These are phyloP conservation scores for Sardinella longiceps DNA, from an alignment of 2,797 vertebrate species.

Conservation along the genomic window DNA sequence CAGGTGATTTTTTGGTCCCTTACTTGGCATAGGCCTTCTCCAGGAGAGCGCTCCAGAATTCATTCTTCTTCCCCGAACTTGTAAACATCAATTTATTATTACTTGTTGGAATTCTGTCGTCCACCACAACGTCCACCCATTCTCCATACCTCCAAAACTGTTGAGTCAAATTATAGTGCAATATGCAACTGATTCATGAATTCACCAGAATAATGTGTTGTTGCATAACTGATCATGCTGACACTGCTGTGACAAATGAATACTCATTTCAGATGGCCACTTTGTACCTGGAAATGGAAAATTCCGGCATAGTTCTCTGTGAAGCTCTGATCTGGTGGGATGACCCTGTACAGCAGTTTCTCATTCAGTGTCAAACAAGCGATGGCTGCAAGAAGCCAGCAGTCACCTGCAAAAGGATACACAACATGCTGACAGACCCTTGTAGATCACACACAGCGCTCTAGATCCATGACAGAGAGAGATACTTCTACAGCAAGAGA, in stretches of 20 bases:
- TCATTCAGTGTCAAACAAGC: constrained; percentile 90
- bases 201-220: too few relatives aligned
- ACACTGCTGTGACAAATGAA: background rate
- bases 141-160: constrained; percentile 94
- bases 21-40: constrained; percentile 99
- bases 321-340: constrained; percentile 82
- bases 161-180: constrained; percentile 12
- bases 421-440: constrained; percentile 29
- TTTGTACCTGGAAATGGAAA: constrained; percentile 86
- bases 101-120: constrained; percentile 89
- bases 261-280: background rate
- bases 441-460: background rate
- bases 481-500: background rate
- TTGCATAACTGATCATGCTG: background rate
- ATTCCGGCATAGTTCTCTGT: constrained; percentile 90
- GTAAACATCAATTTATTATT: constrained; percentile 88
- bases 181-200: background rate
- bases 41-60: constrained; percentile 94
- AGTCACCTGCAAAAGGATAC: constrained; percentile 79
- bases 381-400: constrained; percentile 93
- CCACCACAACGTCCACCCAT: constrained; percentile 93
- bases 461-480: background rate
- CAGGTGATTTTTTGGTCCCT: constrained; percentile 45
- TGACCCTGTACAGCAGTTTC: constrained; percentile 86
- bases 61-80: constrained; percentile 87